phyloP scores from a whole-genome alignment of 2,113 vertebrate species.

The Cyprinodon brontotheroides region DNA sequence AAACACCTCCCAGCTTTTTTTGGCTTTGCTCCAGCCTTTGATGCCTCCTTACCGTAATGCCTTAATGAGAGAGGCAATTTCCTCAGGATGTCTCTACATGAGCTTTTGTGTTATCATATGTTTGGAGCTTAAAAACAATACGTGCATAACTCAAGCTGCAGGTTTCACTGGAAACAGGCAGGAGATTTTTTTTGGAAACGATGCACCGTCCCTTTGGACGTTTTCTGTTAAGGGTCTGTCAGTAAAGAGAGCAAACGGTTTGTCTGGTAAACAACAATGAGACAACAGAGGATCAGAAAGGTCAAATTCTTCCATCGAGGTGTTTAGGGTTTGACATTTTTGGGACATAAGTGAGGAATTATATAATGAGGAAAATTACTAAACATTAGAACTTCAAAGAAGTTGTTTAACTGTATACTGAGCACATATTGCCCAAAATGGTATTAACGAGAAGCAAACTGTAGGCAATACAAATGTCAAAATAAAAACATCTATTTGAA shows the following conservation, averaged over 20 bases:
- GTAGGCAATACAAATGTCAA: background rate
- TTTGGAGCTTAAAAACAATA: constrained; percentile 20
- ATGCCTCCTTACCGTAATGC: constrained; percentile 37
- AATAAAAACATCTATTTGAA: background rate
- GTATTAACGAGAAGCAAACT: background rate
- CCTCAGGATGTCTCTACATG: constrained; percentile 62
- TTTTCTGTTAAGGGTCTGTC: constrained; percentile 9
- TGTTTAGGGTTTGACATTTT: background rate
- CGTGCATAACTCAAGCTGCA: constrained; percentile 18
- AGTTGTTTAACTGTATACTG: background rate
- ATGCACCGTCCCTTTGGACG: constrained; percentile 2
- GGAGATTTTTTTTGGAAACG: constrained; percentile 6
- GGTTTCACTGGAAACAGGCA: constrained; percentile 15
- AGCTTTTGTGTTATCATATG: constrained; percentile 27
- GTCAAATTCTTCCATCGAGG: background rate
- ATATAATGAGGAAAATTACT: no score
- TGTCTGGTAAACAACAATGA: background rate
- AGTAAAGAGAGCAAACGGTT: constrained; percentile 3
- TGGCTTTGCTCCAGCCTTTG: constrained; percentile 39
- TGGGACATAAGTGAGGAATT: no score
- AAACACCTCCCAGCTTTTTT: background rate
- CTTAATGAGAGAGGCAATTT: constrained; percentile 52
- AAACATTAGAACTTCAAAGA: no score
- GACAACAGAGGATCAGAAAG: background rate
- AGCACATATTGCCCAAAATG: background rate